These are phyloP conservation scores for Myiozetetes cayanensis DNA, from an alignment of 2,113 vertebrate species.

Conservation along the genomic window DNA sequence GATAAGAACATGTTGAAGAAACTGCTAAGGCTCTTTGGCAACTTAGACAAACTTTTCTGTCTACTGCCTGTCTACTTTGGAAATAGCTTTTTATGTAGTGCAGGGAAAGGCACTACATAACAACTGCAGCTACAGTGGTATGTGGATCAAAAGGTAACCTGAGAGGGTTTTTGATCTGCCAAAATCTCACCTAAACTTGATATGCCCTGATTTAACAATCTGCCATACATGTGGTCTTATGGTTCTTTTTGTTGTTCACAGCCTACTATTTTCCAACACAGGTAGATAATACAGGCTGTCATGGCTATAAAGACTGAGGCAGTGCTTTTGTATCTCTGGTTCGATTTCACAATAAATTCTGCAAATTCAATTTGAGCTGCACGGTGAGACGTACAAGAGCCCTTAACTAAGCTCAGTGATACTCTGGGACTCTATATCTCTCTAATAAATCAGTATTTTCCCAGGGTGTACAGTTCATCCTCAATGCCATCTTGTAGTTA, in stretches of 20 bases:
- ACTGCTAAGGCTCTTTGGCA: not conserved
- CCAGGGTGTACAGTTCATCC: not conserved
- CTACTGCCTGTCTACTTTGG: not conserved
- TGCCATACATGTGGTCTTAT: not conserved
- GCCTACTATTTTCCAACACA: not conserved
- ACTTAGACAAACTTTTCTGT: not conserved
- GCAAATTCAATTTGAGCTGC: not conserved
- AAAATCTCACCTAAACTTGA: not conserved
- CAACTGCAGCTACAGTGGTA: not conserved
- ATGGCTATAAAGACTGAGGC: not conserved
- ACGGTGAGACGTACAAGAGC: not conserved
- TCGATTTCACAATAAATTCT: not conserved
- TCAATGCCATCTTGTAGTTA: not conserved
- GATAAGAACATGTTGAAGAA: slow-evolving; percentile 11
- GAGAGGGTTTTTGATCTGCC: not conserved
- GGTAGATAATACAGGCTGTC: not conserved
- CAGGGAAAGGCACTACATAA: not conserved
- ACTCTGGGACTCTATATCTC: not conserved
- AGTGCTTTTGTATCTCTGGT: not conserved
- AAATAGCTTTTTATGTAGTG: not conserved
- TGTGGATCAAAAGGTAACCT: not conserved
- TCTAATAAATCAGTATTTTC: not conserved
- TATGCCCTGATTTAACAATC: not conserved
- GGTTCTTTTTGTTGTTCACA: not conserved
- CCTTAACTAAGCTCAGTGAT: not conserved